Evolutionary conservation across 2,113 vertebrate genomes (phyloP).

Genomic region (Pampusana beccarii): DNA sequence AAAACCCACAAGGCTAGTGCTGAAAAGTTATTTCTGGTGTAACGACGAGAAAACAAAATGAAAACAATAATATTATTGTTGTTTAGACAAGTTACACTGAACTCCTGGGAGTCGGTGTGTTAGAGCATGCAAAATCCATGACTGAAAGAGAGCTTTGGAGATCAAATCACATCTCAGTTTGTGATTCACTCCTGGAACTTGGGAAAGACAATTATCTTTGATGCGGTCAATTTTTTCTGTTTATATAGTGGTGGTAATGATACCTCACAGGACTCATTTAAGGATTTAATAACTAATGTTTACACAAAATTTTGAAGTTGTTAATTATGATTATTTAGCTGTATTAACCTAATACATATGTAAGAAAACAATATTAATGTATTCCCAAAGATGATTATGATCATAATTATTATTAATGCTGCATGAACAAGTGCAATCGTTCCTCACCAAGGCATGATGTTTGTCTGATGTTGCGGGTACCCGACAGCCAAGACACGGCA

Average conservation of each 20-base stretch:
- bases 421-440: neutral
- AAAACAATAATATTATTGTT: neutral
- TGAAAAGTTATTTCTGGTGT: neutral
- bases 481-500: accelerated
- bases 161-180: neutral
- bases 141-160: neutral
- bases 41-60: neutral
- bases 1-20: neutral
- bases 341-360: constrained; percentile 32
- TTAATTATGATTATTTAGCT: constrained; percentile 49
- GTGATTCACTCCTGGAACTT: constrained; percentile 22
- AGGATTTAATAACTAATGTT: constrained; percentile 26
- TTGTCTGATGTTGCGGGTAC: neutral
- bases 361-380: constrained; percentile 25
- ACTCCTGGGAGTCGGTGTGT: neutral
- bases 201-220: constrained; percentile 49
- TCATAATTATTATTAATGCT: neutral
- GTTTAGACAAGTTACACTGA: neutral
- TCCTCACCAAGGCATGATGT: neutral
- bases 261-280: constrained; percentile 44
- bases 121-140: neutral
- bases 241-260: constrained; percentile 31
- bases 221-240: constrained; percentile 45
- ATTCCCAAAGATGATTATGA: constrained; percentile 28
- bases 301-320: constrained; percentile 8